Evolutionary conservation across 1,140 invertebrate species (phyloP), one percentile per base, ranked within the genome.

Genomic region (Neodiprion fabricii): DNA sequence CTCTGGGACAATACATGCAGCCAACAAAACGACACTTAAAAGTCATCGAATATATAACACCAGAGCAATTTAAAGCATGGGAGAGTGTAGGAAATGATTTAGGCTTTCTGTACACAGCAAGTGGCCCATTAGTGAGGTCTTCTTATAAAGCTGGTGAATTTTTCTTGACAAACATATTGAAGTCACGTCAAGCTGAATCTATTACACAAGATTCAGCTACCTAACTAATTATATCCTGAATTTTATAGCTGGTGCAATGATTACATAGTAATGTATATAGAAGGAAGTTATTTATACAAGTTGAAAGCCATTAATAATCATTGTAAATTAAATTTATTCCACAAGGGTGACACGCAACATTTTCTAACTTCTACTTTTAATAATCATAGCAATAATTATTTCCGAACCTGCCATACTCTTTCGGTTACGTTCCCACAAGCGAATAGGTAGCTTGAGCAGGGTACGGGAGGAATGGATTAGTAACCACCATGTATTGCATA

Each of bases 1-100:
- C 99, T 1, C 88, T 99, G 9, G 99, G 99, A 0, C 99, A 99
- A 85, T 99, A 99, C 85, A 99, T 99, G 97, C 98, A 99, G 86
- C 98, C 98, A 0, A 99, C 98, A 3, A 99, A 98, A 84, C 91
- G 93, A 70, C 98, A 99, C 89, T 89, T 99, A 7, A 97, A 97
- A 90, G 97, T 99, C 0, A 94, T 95, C 70, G 98, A 99, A 86
- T 99, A 99, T 89, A 95, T 99, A 0, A 98, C 97, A 1, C 98
- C 98, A 0, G 95, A 95, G 77, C 99, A 98, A 87, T 99, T 97
- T 85, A 92, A 96, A 80, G 88, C 94, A 74, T 99, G 97, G 98
- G 94, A 98, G 88, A 89, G 92, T 48, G 84, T 93, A 7, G 98
- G 98, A 0, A 91, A 94, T 74, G 88, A 95, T 83, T 84, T 99